Evolutionary conservation across 2,888 invertebrate species (phyloP).

Genomic region (Napeogenes inachia): DNA sequence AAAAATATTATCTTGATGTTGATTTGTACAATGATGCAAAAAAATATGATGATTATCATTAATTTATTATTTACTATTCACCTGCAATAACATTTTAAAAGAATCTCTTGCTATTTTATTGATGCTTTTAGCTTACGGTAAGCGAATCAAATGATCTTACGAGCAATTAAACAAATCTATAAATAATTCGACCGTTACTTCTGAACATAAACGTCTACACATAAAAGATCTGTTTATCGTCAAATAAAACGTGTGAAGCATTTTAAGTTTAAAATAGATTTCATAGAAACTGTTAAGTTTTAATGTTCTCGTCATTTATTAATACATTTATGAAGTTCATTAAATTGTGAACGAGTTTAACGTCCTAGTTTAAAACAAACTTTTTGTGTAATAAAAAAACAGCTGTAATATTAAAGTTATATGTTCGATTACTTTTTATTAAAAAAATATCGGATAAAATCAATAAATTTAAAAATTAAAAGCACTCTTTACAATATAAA

Average conservation of each 20-base stretch:
- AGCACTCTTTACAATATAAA: neutral
- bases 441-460: neutral
- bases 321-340: neutral
- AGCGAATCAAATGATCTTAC: neutral
- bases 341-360: no score
- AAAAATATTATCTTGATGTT: no score
- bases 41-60: neutral
- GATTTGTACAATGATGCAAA: neutral
- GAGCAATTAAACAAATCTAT: neutral
- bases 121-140: neutral
- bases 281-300: neutral
- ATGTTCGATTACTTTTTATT: no score
- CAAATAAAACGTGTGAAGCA: neutral
- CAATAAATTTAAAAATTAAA: neutral
- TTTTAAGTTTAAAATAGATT: conserved; percentile 1
- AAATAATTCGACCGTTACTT: neutral
- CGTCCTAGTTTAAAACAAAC: no score
- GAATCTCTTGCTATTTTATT: no score
- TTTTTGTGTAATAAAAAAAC: no score
- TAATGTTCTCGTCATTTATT: conserved; percentile 1
- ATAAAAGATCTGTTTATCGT: conserved; percentile 3
- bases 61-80: no score
- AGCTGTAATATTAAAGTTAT: no score
- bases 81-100: no score
- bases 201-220: neutral